Percentiles rank a stretch among this genome's conserved stretches.
These are phyloP conservation scores for Stylophora pistillata DNA, from an alignment of 64 coral and sea anemone genomes.

Conservation along the genomic window DNA sequence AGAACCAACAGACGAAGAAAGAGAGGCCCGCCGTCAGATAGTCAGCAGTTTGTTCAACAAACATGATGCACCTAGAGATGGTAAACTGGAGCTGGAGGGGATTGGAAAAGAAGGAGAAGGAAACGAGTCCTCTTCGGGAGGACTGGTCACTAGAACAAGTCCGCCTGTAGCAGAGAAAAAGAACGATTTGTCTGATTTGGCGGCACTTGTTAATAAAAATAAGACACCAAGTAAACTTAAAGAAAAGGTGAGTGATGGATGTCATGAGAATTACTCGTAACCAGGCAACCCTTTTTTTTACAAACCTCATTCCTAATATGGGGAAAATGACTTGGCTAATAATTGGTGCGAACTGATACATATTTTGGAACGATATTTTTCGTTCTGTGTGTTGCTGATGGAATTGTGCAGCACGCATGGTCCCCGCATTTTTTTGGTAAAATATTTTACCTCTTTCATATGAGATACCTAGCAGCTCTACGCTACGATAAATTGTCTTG, in stretches of 20 bases:
- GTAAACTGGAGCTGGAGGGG: slow-evolving; percentile 59
- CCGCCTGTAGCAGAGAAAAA: neutral
- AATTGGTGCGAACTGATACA: no score
- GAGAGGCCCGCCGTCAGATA: slow-evolving; percentile 57
- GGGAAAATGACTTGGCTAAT: no score
- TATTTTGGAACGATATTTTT: no score
- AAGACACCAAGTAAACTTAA: slow-evolving; percentile 33
- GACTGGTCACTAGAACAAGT: slow-evolving; percentile 36
- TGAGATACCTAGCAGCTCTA: no score
- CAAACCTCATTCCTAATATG: no score
- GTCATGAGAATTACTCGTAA: no score
- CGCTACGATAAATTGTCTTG: no score
- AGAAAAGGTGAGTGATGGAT: slow-evolving; percentile 42
- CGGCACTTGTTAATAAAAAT: slow-evolving; percentile 28
- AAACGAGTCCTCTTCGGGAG: neutral
- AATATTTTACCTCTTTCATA: no score
- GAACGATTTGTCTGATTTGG: slow-evolving; percentile 67
- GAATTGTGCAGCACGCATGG: no score
- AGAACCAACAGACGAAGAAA: slow-evolving; percentile 57
- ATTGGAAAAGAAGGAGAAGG: slow-evolving; percentile 62
- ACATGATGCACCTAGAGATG: slow-evolving; percentile 31
- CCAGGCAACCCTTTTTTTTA: no score
- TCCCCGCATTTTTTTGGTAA: no score
- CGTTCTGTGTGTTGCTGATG: no score
- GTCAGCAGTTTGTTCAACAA: slow-evolving; percentile 67